A percentile compares a stretch with the other conserved stretches of the same genome.
These are phyloP conservation scores for Coremacera marginata DNA, from an alignment of 2,888 invertebrate genomes.

Conservation along the genomic window DNA sequence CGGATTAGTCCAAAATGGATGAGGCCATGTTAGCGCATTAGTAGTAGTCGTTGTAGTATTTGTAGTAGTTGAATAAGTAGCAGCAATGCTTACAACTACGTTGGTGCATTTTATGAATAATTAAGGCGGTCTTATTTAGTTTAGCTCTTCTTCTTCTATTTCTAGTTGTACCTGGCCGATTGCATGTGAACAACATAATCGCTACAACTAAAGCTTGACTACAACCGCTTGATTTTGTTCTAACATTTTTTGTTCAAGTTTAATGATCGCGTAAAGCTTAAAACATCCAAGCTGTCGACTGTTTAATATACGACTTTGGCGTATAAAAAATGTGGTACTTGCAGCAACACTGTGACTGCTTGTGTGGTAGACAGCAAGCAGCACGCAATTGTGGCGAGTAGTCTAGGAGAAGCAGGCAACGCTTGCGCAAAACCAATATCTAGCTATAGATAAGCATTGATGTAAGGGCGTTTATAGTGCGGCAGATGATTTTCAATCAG, in stretches of 20 bases:
- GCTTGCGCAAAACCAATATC: background rate
- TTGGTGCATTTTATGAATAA: conserved; percentile 35
- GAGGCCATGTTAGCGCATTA: conserved; percentile 20
- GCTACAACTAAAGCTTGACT: background rate
- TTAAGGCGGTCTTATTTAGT: conserved; percentile 27
- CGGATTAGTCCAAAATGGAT: conserved; percentile 47
- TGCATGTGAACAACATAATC: conserved; percentile 30
- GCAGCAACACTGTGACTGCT: conserved; percentile 7
- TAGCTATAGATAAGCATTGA: conserved; percentile 2
- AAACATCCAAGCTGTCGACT: conserved; percentile 64
- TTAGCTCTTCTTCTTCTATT: background rate
- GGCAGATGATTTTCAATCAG: background rate
- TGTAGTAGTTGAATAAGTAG: background rate
- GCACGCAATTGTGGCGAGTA: background rate
- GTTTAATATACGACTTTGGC: conserved; percentile 63
- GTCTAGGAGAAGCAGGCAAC: background rate
- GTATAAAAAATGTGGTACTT: conserved; percentile 32
- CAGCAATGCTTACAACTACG: conserved; percentile 3
- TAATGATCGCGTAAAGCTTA: conserved; percentile 37
- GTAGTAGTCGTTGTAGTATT: background rate
- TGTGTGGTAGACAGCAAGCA: conserved; percentile 22
- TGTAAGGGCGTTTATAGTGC: conserved; percentile 18
- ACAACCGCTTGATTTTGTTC: background rate
- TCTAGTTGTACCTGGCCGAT: background rate
- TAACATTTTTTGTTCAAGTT: conserved; percentile 26